Evolutionary conservation across 35 echinoderm and acorn worm species (phyloP), one percentile per base, ranked within the genome.

Genomic region (Lytechinus pictus): DNA sequence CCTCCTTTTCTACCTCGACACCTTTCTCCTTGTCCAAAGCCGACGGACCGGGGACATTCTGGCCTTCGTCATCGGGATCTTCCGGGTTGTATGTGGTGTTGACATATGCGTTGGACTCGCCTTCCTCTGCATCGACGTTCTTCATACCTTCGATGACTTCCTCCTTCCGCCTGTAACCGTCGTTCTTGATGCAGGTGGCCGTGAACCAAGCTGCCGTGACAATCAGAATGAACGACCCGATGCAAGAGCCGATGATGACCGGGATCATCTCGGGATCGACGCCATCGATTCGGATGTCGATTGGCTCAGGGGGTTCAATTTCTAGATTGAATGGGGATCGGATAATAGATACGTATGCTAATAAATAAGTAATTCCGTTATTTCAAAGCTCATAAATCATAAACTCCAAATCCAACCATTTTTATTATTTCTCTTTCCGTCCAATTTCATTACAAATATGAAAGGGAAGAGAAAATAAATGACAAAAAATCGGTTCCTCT

Each of bases 181-280:
- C 92, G 9, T 93, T 33, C 92, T 54, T 33, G 92, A 93, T 93
- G 92, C 92, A 93, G 4, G 54, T 57, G 52, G 92, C 92, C 1
- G 92, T 93, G 92, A 93, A 93, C 92, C 92, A 93, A 19, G 92
- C 55, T 5, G 92, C 92, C 10, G 92, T 93, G 14, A 55, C 92
- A 55, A 93, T 93, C 53, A 93, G 92, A 8, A 93, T 93, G 92
- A 93, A 93, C 5, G 92, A 93, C 52, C 92, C 92, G 54, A 93
- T 54, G 92, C 92, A 93, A 5, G 53, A 56, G n/a, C 92, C 92
- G 9, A 93, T 93, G 24, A 93, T 93, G 92, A 93, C 92, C 14
- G 92, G 92, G 53, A 93, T 57, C 53, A 55, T 57, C 27, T 93
- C 92, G 27, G 92, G 92, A 24, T 93, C 54, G 55, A 93, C 54